Percentiles rank a stretch among this genome's conserved stretches.
These are phyloP conservation scores for Listrodromus nycthemerus DNA, from an alignment of 2,888 invertebrate species.

Conservation along the genomic window DNA sequence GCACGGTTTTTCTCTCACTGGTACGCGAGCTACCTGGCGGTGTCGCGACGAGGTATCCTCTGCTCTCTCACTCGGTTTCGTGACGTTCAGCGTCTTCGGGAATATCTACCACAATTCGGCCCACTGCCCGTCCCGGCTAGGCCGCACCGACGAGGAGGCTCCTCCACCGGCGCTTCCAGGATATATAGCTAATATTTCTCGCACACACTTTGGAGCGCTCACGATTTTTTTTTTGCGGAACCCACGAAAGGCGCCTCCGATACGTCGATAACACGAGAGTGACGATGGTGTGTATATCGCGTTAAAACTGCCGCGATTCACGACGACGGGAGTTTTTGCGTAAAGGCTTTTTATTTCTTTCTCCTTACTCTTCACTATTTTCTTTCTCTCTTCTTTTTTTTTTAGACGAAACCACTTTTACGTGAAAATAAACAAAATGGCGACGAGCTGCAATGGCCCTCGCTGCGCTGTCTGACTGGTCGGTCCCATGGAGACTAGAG, in stretches of 20 bases:
- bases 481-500: constrained; percentile 66
- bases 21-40: constrained; percentile 37
- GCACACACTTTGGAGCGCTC: constrained; percentile 22
- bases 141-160: constrained; percentile 47
- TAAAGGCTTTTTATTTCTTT: background rate
- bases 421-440: constrained; percentile 94
- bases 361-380: background rate
- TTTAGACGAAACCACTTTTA: constrained; percentile 79
- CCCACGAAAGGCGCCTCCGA: background rate
- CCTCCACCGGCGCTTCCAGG: constrained; percentile 67
- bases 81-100: constrained; percentile 41
- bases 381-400: background rate
- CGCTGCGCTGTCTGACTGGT: constrained; percentile 67
- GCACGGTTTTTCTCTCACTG: constrained; percentile 3
- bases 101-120: constrained; percentile 9
- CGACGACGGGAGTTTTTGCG: background rate
- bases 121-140: constrained; percentile 62
- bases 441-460: constrained; percentile 82
- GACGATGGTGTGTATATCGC: background rate
- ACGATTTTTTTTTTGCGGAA: background rate
- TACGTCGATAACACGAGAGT: constrained; percentile 3
- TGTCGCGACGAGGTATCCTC: constrained; percentile 32
- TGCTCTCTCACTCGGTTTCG: constrained; percentile 56
- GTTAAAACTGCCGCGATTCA: background rate
- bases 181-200: constrained; percentile 39